These are phyloP conservation scores for Eulemur coronatus DNA, from an alignment of 2,797 vertebrate species.

Conservation along the genomic window DNA sequence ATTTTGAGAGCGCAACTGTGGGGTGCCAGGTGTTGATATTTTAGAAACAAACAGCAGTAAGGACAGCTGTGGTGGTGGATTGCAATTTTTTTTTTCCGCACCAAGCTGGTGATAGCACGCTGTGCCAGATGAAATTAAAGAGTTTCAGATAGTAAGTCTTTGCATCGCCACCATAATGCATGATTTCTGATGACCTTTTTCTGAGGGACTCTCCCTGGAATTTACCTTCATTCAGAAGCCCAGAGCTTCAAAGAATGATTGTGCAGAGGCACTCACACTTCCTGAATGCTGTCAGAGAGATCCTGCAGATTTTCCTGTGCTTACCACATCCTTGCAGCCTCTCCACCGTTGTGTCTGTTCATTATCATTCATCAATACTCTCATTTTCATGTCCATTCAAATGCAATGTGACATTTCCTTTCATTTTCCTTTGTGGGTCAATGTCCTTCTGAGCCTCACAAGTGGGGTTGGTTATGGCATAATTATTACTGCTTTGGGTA, in stretches of 20 bases:
- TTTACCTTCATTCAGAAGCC: constrained; percentile 25
- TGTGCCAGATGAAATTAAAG: constrained; percentile 86
- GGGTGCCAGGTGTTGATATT: constrained; percentile 85
- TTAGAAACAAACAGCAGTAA: constrained; percentile 78
- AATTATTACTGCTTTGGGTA: not conserved
- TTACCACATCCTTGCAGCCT: not conserved
- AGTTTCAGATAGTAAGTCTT: constrained; percentile 82
- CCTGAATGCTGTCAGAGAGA: not conserved
- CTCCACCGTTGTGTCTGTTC: not conserved
- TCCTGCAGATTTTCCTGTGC: not conserved
- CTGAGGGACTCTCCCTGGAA: constrained; percentile 24
- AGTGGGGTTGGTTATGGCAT: not conserved
- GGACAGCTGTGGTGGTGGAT: constrained; percentile 87
- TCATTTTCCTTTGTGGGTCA: not conserved
- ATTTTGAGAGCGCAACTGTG: constrained; percentile 69
- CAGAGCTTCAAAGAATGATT: constrained; percentile 24
- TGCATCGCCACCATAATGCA: constrained; percentile 78
- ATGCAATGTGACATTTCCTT: constrained; percentile 35
- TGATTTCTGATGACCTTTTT: constrained; percentile 70
- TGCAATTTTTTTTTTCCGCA: constrained; percentile 82
- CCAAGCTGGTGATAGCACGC: constrained; percentile 81
- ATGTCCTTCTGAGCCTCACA: not conserved
- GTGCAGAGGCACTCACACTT: not conserved
- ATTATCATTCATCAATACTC: not conserved
- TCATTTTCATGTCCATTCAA: not conserved